Percentiles rank a stretch among this genome's conserved stretches.
phyloP scores from a whole-genome alignment of 2,888 invertebrate genomes.

The Eupithecia pulchellata region DNA sequence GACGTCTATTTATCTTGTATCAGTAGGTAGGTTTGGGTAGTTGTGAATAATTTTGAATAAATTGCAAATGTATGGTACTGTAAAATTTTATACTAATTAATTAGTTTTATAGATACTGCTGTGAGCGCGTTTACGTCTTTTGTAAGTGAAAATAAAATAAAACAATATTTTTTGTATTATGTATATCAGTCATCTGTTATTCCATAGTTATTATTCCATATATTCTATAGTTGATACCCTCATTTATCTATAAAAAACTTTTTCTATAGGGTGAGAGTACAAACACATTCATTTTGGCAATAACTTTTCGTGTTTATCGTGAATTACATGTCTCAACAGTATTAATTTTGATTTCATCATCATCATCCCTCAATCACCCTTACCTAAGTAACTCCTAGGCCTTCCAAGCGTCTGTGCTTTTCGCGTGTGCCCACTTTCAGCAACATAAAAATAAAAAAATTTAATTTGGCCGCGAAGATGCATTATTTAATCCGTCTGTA shows the following conservation, averaged over 20 bases:
- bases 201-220: too few species aligned
- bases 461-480: neutral
- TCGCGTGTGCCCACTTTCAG: too few species aligned
- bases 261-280: too few species aligned
- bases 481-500: neutral
- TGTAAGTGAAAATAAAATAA: too few species aligned
- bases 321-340: neutral
- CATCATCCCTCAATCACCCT: neutral
- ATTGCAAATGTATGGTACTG: neutral
- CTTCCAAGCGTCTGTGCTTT: too few species aligned
- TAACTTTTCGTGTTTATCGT: too few species aligned
- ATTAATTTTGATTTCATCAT: neutral
- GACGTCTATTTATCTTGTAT: constrained; percentile 14
- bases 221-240: too few species aligned
- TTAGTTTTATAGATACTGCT: neutral
- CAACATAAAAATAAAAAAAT: too few species aligned
- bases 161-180: too few species aligned
- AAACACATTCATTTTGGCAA: neutral
- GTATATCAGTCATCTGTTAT: too few species aligned
- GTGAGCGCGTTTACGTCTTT: constrained; percentile 3
- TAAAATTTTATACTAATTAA: neutral
- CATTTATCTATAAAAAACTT: too few species aligned
- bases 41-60: constrained; percentile 5
- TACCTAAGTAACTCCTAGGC: too few species aligned
- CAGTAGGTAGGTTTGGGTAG: constrained; percentile 1